phyloP scores from a whole-genome alignment of 2,113 vertebrate species.

The Naja naja region DNA sequence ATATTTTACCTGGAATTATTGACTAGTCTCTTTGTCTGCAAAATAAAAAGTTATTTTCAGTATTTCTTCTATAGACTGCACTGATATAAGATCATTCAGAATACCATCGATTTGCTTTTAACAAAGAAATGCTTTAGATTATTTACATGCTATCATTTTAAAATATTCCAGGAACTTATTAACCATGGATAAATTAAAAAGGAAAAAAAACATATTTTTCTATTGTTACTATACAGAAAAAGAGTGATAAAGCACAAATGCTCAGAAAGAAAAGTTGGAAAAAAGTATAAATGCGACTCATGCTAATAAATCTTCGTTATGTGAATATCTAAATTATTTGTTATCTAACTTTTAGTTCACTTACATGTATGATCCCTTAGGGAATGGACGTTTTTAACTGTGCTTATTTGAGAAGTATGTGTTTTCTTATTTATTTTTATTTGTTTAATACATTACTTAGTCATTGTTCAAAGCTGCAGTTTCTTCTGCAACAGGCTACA shows the following conservation, averaged over 20 bases:
- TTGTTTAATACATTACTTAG: neutral
- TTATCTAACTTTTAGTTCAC: neutral
- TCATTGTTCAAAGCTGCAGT: neutral
- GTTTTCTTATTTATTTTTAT: neutral
- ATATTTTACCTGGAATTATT: neutral
- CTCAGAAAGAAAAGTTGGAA: neutral
- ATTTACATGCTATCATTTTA: neutral
- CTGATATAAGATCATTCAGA: neutral
- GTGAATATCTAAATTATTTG: neutral
- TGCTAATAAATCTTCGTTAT: neutral
- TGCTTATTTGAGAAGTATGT: neutral
- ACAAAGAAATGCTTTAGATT: neutral
- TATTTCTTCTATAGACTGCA: neutral
- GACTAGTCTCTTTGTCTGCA: neutral
- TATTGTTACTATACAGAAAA: neutral
- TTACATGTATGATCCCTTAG: neutral
- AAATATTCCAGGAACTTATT: neutral
- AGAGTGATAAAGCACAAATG: neutral
- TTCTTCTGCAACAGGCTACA: neutral
- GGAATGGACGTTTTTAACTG: neutral
- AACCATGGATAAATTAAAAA: neutral
- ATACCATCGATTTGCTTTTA: neutral
- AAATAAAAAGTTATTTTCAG: neutral
- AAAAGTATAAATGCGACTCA: neutral
- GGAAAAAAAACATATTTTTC: neutral